phyloP scores from a whole-genome alignment of 2,113 vertebrate genomes.

The Ramphastos sulfuratus region DNA sequence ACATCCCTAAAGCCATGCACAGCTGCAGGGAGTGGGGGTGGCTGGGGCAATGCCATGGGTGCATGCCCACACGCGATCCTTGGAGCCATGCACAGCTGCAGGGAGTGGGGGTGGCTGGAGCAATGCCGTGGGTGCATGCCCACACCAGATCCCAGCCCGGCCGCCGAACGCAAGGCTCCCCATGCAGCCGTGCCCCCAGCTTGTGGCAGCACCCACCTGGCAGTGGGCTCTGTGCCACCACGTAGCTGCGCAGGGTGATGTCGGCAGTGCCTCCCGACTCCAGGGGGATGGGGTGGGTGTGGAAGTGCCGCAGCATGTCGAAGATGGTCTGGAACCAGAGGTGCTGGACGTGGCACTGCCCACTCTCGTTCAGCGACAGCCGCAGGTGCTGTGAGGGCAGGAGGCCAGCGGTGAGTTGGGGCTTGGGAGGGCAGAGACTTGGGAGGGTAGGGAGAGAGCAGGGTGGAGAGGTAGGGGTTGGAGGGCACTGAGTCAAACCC shows the following conservation, averaged over 20 bases:
- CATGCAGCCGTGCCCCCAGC: fast-evolving
- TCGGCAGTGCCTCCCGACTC: slow-evolving; percentile 94
- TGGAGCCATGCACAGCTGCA: neutral
- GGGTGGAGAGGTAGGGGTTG: too few species aligned
- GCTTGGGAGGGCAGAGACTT: fast-evolving
- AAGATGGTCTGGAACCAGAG: slow-evolving; percentile 98
- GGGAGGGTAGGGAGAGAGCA: too few species aligned
- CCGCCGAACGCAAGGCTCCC: neutral
- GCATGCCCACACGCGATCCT: too few species aligned
- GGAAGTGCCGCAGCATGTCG: slow-evolving; percentile 97
- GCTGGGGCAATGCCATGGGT: too few species aligned
- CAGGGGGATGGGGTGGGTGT: slow-evolving; percentile 93
- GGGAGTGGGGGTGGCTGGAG: neutral
- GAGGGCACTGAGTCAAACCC: too few species aligned
- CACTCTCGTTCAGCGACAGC: slow-evolving; percentile 92
- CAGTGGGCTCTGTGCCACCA: slow-evolving; percentile 81
- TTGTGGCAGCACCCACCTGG: slow-evolving; percentile 74
- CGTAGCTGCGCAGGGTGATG: slow-evolving; percentile 94
- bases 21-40: too few species aligned
- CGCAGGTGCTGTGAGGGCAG: slow-evolving; percentile 87
- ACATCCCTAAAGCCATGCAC: neutral
- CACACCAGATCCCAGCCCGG: fast-evolving
- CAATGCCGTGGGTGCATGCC: neutral
- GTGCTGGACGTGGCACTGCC: slow-evolving; percentile 97
- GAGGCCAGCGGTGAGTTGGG: neutral